phyloP scores from a whole-genome alignment of 2,113 vertebrate genomes.

The Theropithecus gelada region DNA sequence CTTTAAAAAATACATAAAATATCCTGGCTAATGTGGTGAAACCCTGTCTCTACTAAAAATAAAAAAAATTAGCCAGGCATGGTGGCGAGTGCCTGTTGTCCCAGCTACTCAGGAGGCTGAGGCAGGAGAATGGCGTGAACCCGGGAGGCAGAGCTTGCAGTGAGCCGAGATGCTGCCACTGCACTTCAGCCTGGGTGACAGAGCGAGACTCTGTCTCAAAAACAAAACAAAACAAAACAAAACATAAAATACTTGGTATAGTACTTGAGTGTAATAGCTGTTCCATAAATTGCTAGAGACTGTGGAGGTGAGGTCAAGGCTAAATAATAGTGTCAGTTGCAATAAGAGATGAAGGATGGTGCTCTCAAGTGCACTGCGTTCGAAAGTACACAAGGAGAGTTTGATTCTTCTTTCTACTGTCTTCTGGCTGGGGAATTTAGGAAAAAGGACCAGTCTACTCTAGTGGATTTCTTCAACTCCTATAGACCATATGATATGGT shows the following conservation, averaged over 20 bases:
- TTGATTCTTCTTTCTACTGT: neutral
- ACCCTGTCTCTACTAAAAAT: too few species aligned
- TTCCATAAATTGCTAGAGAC: neutral
- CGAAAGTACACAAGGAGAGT: neutral
- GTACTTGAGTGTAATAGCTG: neutral
- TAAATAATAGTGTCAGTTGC: neutral
- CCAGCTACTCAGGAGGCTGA: too few species aligned
- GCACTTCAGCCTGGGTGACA: too few species aligned
- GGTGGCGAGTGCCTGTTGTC: too few species aligned
- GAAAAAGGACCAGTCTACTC: neutral
- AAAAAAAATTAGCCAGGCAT: too few species aligned
- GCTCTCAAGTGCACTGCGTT: neutral
- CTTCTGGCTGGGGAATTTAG: neutral
- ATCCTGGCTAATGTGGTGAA: too few species aligned
- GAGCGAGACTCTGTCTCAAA: too few species aligned
- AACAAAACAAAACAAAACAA: neutral
- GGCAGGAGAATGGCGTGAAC: too few species aligned
- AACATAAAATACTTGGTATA: neutral
- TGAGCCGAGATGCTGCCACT: too few species aligned
- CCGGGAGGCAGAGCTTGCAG: too few species aligned
- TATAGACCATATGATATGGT: neutral
- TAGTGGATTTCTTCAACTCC: neutral
- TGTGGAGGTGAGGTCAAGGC: neutral
- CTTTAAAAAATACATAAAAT: neutral
- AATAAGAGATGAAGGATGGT: neutral